Evolutionary conservation across 1,140 invertebrate genomes (phyloP), one percentile per base, ranked within the genome.

Genomic region (Pomacea maculata): DNA sequence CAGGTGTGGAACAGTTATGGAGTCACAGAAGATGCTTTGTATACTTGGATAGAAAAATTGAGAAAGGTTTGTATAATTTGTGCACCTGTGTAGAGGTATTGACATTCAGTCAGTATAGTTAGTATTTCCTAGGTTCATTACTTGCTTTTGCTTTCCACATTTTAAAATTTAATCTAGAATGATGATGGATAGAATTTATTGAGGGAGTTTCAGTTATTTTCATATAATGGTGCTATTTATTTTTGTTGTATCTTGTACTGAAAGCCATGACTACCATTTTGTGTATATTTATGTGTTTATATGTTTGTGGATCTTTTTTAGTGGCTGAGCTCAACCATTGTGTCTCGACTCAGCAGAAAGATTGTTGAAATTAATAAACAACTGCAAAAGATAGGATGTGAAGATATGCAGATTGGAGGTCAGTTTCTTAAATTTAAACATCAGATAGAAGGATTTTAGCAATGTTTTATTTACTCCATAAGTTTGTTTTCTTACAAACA

Each of bases 251-350:
- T 45, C 34, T 45, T 45, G 34, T 45, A 45, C 34, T 45, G 34
- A 45, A 45, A 45, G 34, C 34, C 34, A 45, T 45, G 34, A 45
- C 34, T 4, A 6, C 34, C 6, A 6, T 45, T 45, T 45, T 57
- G 34, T n/a, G 25, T 63, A 25, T 61, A 12, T 68, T 14, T 57
- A 19, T 65, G 52, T 73, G 19, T 10, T 29, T 17, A 15, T 52
- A 34, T 70, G 29, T 19, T 4, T 54, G 34, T 19, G 75, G 15
- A 74, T 75, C 11, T 70, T 68, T 82, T 83, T 83, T 86, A 95
- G 95, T 97, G 95, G 95, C 93, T 96, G 67, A 94, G 95, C 64
- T 93, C 94, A 85, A 96, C 95, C 9, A 94, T 97, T 80, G 89
- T 97, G 21, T 92, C 94, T 85, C 92, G 94, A 70, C 87, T 96